Percentiles rank a stretch among this genome's conserved stretches.
phyloP scores from a whole-genome alignment of 2,888 invertebrate species.

The Pogonocherus hispidulus region DNA sequence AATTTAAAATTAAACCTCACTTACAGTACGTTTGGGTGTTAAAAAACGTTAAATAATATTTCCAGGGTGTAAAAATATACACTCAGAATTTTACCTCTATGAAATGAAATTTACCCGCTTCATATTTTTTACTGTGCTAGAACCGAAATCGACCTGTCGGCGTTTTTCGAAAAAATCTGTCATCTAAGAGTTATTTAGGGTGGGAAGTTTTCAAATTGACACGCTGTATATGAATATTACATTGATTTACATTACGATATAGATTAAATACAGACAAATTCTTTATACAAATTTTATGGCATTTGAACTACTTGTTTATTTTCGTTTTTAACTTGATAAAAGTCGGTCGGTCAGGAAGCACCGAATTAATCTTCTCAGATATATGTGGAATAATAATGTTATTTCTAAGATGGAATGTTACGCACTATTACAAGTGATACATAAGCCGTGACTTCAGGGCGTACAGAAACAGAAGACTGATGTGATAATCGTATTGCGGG shows the following conservation, averaged over 20 bases:
- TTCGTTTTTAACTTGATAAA: background rate
- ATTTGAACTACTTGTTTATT: background rate
- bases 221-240: background rate
- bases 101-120: too few relatives aligned
- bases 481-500: background rate
- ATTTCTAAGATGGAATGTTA: background rate
- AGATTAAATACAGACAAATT: background rate
- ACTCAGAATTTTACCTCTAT: too few relatives aligned
- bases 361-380: slow-evolving; percentile 1
- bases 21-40: too few relatives aligned
- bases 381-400: background rate
- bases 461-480: background rate
- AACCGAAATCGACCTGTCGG: too few relatives aligned
- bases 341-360: background rate
- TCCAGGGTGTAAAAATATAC: too few relatives aligned
- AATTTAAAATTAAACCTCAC: too few relatives aligned
- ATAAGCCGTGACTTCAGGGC: background rate
- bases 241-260: background rate
- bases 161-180: too few relatives aligned
- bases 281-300: background rate
- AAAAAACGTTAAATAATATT: too few relatives aligned
- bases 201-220: too few relatives aligned
- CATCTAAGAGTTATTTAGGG: too few relatives aligned
- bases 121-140: too few relatives aligned
- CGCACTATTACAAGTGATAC: background rate